A percentile compares a stretch with the other conserved stretches of the same genome.
phyloP scores from a whole-genome alignment of 2,888 invertebrate genomes.

The Synergus gifuensis region DNA sequence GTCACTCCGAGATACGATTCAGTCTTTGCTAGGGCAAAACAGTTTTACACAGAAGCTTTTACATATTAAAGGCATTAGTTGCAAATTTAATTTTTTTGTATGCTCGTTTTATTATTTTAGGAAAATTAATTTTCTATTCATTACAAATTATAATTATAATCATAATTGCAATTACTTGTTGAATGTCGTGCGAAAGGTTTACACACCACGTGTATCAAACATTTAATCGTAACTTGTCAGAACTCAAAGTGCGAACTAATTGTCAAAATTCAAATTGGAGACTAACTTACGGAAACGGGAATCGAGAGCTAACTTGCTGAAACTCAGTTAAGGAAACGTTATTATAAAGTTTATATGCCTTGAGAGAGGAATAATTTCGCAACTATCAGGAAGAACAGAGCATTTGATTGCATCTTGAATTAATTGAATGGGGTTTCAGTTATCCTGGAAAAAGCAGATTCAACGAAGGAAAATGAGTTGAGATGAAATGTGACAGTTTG shows the following conservation, averaged over 20 bases:
- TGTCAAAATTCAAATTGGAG: conserved; percentile 16
- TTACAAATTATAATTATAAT: not conserved
- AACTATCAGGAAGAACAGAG: conserved; percentile 17
- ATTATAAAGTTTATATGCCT: conserved; percentile 15
- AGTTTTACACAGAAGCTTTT: not conserved
- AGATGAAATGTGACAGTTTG: not conserved
- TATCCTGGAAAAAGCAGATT: not conserved
- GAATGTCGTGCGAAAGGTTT: not conserved
- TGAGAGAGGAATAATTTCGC: conserved; percentile 6
- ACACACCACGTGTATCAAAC: not conserved
- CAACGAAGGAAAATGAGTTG: not conserved
- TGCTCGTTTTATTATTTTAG: not conserved
- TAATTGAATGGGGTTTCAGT: not conserved
- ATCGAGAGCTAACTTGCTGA: conserved; percentile 5
- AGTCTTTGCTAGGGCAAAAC: not conserved
- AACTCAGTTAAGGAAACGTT: conserved; percentile 15
- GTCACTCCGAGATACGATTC: not conserved
- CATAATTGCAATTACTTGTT: not conserved
- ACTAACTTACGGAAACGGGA: conserved; percentile 9
- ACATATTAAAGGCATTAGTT: not conserved
- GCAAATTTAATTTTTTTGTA: not conserved
- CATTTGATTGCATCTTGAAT: conserved; percentile 6
- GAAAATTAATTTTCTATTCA: no score
- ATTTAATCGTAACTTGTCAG: not conserved
- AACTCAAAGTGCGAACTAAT: conserved; percentile 1